Evolutionary conservation across 2,888 invertebrate species (phyloP), one percentile per base, ranked within the genome.

Genomic region (Hypselothyrea guttata): DNA sequence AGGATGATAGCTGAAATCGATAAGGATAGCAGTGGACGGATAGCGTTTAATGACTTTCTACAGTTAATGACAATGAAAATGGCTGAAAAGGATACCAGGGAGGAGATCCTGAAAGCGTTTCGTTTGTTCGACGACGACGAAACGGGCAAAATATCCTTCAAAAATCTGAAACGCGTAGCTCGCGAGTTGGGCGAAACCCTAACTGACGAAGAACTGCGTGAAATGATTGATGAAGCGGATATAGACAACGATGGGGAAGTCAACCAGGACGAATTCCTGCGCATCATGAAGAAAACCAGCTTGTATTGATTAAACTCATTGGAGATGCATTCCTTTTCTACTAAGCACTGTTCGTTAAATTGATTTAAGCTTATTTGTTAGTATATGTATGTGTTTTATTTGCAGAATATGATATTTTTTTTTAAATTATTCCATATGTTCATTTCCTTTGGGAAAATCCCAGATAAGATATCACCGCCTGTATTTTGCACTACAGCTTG

Each of bases 161-260:
- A 95, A 86, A 98, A 98, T 91, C 91, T 99, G 27, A 97, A 97
- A 88, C 92, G 97, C 71, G 98, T 99, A n/a, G 97, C 98, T 1
- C 94, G 94, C 73, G 98, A 98, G 89, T 91, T 99, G 40, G 98
- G 98, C 0, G 99, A 99, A 90, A 97, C 95, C 84, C 91, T 99
- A 49, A 96, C 96, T n/a, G 98, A 99, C 90, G 98, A 98, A 88
- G 99, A 99, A 89, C 91, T 99, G 35, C 94, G 96, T 87, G 97
- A 97, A 91, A 99, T 99, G 98, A 98, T 99, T 62, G 96, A 96
- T 84, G 98, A 99, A 91, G 99, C 98, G 3, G 98, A 98, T 89
- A 91, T 95, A 83, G 98, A 98, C 91, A 97, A 97, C 0, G 98
- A 98, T 90, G 97, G 97, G 1, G 96, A 97, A 91, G 97, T 99